Base-by-base conservation (phyloP, 2,797 vertebrate species). In the Poliocrania exsul region DNA sequence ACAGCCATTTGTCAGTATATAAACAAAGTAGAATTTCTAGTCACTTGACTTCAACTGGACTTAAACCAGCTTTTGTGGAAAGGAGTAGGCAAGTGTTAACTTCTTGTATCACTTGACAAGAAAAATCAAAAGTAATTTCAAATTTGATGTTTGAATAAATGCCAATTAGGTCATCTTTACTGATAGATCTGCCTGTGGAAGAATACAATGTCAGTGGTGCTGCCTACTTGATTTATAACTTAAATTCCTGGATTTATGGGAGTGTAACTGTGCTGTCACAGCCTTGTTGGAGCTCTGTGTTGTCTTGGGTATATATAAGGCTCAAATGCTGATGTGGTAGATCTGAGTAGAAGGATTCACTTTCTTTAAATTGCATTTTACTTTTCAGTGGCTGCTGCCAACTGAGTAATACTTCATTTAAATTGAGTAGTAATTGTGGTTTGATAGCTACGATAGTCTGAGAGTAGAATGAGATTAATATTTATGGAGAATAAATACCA, bases 21-120 rank as follows among this genome's bases (percentile, higher is more conserved):
- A 96, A 96, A 96, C 93, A 97, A 95, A 93, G 92, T 16, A 73
- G 89, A 79, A 79, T 90, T 93, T 95, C 92, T 90, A 67, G 86
- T 93, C 9, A 3, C 72, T 91, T 91, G 62, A 29, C 50, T 95
- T 91, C 46, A 80, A 23, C 56, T 25, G n/a, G 46, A 26, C 50
- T 94, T 92, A 78, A 91, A 46, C 66, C 56, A 56, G 78, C 79
- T 90, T 90, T 93, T 78, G 67, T 66, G 26, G 58, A 64, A 82
- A 53, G 35, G 37, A 90, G 58, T 65, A 86, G n/a, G 42, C 35
- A 82, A 78, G 42, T 75, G 66, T 84, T 94, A 90, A 60, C 38
- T 77, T 88, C 44, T 73, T 92, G 19, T 44, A 51, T 82, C 51
- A 38, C 61, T 89, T 72, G 40, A 77, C 20, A 24, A 66, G 47